Evolutionary conservation across 2,113 vertebrate genomes (phyloP), one percentile per base, ranked within the genome.

Genomic region (Paraplagusia blochii): DNA sequence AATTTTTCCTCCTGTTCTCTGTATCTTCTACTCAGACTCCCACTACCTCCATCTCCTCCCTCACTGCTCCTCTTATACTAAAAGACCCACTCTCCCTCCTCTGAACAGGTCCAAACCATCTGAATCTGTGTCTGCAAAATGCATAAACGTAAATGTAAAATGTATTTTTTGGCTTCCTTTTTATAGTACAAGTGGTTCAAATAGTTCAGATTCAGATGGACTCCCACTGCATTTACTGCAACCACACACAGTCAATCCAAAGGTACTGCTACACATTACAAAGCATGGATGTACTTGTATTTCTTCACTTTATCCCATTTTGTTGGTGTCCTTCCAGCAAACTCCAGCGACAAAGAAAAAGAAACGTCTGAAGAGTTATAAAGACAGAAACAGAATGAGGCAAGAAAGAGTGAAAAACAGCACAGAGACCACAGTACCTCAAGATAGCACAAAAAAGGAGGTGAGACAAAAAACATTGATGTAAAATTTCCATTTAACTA

Each of bases 201-300:
- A 96, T 69, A 98, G 94, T 68, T 93, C 93, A 0, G 79, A 93
- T 64, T 97, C 94, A 0, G 91, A 95, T 0, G 91, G 82, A n/a
- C 89, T 90, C 2, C 90, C 89, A 1, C 69, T 76, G 62, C 92
- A 88, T 70, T 81, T 93, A 45, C 50, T 82, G 51, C 67, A 77
- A 53, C 56, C 72, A 5, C 11, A 14, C 44, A 66, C 74, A 36
- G 89, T 89, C 38, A 49, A 19, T 10, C 22, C 43, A 60, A 54
- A 73, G 81, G 86, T 82, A 81, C 35, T 12, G 3, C 34, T 52
- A 15, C 15, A 55, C 9, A 11, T 18, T 13, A 17, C 2, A 10
- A 19, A 11, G 16, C 18, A 45, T 0, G 1, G 48, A 11, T 34
- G 43, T n/a, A 15, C 7, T 34, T 18, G 16, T 16, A 8, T n/a